Evolutionary conservation across 2,888 invertebrate genomes (phyloP).

Genomic region (Parnassius apollo): DNA sequence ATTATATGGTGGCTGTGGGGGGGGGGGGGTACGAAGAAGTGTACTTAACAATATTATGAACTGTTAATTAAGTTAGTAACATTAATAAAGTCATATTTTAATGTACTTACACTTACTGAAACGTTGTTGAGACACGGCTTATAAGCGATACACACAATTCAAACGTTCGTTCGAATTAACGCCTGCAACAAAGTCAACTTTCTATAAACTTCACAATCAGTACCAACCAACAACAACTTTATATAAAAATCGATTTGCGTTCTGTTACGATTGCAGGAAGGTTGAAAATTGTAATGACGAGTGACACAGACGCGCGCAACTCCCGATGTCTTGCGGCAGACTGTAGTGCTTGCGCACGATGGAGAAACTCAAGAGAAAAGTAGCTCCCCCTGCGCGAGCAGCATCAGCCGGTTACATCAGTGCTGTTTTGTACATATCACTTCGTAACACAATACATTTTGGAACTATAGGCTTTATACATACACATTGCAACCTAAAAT

Average conservation of each 20-base stretch:
- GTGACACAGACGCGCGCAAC: conserved; percentile 51
- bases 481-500: not conserved
- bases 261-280: conserved; percentile 21
- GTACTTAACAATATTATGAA: no score
- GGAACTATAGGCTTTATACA: conserved; percentile 3
- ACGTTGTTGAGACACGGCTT: conserved; percentile 8
- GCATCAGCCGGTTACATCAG: conserved; percentile 68
- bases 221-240: conserved; percentile 20
- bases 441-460: conserved; percentile 27
- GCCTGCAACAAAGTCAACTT: conserved; percentile 18
- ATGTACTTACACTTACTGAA: conserved; percentile 23
- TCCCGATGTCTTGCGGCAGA: conserved; percentile 49
- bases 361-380: conserved; percentile 77
- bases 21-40: no score
- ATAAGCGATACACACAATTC: conserved; percentile 16
- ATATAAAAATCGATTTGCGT: conserved; percentile 22
- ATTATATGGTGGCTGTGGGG: no score
- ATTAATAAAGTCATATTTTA: not conserved
- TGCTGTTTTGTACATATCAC: conserved; percentile 53
- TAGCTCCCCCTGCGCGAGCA: conserved; percentile 51
- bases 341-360: conserved; percentile 55
- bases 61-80: no score
- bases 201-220: conserved; percentile 31
- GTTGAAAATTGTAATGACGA: conserved; percentile 13
- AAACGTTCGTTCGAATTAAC: conserved; percentile 19